phyloP scores from a whole-genome alignment of 1,140 invertebrate genomes.

The Apis cerana region DNA sequence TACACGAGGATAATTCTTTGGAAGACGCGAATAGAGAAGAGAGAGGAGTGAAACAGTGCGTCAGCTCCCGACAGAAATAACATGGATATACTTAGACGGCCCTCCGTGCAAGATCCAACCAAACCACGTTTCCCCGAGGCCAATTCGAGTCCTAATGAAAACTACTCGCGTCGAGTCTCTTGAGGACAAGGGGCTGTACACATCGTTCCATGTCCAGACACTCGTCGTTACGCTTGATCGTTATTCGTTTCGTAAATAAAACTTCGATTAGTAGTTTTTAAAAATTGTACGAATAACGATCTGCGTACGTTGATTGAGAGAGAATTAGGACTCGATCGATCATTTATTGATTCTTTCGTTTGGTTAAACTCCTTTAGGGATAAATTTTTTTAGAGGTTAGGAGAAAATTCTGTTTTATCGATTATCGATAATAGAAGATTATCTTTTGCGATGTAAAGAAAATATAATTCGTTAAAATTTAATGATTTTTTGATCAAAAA shows the following conservation, averaged over 20 bases:
- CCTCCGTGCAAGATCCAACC: constrained; percentile 75
- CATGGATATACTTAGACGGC: constrained; percentile 80
- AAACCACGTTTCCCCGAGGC: constrained; percentile 71
- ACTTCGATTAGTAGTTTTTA: too few relatives aligned
- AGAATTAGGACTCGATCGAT: too few relatives aligned
- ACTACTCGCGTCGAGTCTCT: constrained; percentile 50
- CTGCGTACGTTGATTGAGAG: too few relatives aligned
- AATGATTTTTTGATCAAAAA: too few relatives aligned
- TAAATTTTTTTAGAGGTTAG: too few relatives aligned
- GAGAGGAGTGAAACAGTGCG: constrained; percentile 71
- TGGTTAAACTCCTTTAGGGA: too few relatives aligned
- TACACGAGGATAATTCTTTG: constrained; percentile 60
- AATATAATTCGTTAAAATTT: too few relatives aligned
- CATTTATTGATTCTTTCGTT: too few relatives aligned
- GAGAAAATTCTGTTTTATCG: too few relatives aligned
- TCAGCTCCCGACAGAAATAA: constrained; percentile 81
- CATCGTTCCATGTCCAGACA: neutral
- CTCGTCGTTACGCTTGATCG: neutral
- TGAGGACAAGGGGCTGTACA: neutral
- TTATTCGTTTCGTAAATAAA: neutral
- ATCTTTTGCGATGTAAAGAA: too few relatives aligned
- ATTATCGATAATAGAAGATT: too few relatives aligned
- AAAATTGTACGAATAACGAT: too few relatives aligned
- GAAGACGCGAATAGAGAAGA: constrained; percentile 56
- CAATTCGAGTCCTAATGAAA: constrained; percentile 73